phyloP scores from a whole-genome alignment of 2,113 vertebrate genomes.

The Hydrolagus affinis region DNA sequence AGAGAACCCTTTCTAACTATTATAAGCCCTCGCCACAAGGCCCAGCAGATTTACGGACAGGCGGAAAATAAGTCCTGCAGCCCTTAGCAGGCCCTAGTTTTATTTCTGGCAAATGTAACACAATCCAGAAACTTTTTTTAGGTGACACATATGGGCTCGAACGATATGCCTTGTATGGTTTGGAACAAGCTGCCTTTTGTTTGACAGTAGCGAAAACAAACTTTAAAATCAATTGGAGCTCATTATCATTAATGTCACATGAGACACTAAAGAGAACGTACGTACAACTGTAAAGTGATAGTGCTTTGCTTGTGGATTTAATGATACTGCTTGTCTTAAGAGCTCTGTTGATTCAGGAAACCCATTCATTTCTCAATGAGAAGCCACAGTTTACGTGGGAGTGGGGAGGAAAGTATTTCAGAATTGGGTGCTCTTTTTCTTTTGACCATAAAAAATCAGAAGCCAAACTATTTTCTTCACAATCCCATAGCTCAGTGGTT shows the following conservation, averaged over 20 bases:
- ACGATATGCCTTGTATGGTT: background rate
- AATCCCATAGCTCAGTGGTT: too few species aligned
- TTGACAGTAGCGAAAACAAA: constrained; percentile 23
- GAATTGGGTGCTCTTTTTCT: background rate
- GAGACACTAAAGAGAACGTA: constrained; percentile 15
- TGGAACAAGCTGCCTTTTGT: constrained; percentile 22
- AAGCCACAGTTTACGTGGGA: background rate
- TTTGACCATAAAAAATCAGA: background rate
- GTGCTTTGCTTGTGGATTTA: constrained; percentile 16
- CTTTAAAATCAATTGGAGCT: constrained; percentile 15
- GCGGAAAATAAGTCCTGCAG: too few species aligned
- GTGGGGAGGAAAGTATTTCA: background rate
- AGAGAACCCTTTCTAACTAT: too few species aligned
- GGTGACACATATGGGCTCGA: background rate
- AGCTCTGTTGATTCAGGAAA: constrained; percentile 1
- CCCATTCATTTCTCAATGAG: constrained; percentile 10
- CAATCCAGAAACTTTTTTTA: background rate
- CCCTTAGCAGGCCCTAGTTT: too few species aligned
- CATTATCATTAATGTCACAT: constrained; percentile 2
- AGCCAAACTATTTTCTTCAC: constrained; percentile 11
- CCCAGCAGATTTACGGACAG: too few species aligned
- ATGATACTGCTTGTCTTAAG: constrained; percentile 25
- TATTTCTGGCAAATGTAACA: background rate
- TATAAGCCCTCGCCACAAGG: too few species aligned
- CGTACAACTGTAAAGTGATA: background rate